These are phyloP conservation scores for Garrulus glandarius DNA, from an alignment of 2,797 vertebrate genomes.

Conservation along the genomic window DNA sequence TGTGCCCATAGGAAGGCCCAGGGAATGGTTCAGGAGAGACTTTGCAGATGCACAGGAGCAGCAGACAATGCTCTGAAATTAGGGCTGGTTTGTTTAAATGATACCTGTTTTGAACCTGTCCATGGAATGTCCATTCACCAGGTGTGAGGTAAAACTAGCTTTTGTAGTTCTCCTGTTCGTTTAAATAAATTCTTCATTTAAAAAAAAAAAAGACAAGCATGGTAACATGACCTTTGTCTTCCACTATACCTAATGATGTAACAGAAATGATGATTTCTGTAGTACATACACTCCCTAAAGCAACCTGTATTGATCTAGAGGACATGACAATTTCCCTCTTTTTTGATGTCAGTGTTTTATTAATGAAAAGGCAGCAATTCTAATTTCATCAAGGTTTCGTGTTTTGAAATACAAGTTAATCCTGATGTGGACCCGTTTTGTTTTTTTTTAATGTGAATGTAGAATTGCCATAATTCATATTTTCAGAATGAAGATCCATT, in stretches of 20 bases:
- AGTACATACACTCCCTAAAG: not conserved
- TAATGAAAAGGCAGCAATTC: not conserved
- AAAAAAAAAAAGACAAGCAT: not conserved
- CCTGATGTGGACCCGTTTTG: not conserved
- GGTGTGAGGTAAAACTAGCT: not conserved
- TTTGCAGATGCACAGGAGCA: not conserved
- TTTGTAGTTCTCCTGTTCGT: not conserved
- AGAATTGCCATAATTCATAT: not conserved
- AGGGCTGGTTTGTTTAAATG: not conserved
- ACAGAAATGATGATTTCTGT: not conserved
- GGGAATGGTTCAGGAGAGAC: not conserved
- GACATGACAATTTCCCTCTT: not conserved
- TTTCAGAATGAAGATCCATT: not conserved
- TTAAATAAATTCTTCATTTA: not conserved
- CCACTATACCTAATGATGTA: not conserved
- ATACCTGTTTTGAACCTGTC: not conserved
- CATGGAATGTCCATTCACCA: not conserved
- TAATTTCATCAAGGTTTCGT: not conserved
- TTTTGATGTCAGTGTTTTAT: not conserved
- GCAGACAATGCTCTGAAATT: not conserved
- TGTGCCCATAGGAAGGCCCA: not conserved
- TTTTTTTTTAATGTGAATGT: not conserved
- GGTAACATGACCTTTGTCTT: not conserved
- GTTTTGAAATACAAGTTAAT: not conserved
- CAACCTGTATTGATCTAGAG: not conserved